Base-by-base conservation (phyloP, 2,888 invertebrate species). In the Zele albiditarsus region DNA sequence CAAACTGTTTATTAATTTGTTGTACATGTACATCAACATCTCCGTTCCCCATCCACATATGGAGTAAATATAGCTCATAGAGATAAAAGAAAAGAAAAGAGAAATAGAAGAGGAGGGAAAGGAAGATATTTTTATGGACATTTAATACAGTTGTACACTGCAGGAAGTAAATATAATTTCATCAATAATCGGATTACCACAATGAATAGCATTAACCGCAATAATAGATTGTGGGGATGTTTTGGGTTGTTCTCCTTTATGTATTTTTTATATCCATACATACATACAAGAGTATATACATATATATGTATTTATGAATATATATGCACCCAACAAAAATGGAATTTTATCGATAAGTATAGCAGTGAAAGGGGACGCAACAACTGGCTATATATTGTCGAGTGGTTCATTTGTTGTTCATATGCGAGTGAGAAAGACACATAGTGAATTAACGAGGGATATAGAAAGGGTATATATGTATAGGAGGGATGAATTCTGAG, bases 141-240 rank as follows among this genome's bases (percentile, higher is more conserved):
- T 73, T 73, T 71, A 71, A 73, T 73, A 67, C 65, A 70, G 28
- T 63, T 62, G 31, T 31, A 68, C 33, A 53, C n/a, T n/a, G 20
- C 46, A 62, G 62, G 31, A n/a, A 60, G 78, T 81, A 82, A 82
- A 82, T 82, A 81, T 80, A 83, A 81, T 80, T 82, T 80, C 79
- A 77, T 31, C 80, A 81, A 83, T 83, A 82, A 83, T 83, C 82
- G 80, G 79, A 80, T 78, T 73, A 78, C 79, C 77, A 80, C 80
- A 73, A 76, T 82, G 80, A 82, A 82, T 82, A 79, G 79, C 73
- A 82, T 82, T 80, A 81, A 74, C 76, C 70, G 73, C 71, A 68
- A 49, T 67, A 49, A 20, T 33, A 46, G 38, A 42, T 38, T 57
- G 6, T 57, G 23, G 20, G 57, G 23, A 57, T 57, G 57, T 23